A percentile compares a stretch with the other conserved stretches of the same genome.
Conservation (phyloP, 2,888 invertebrate genomes). For the Palloptera scutellata region DNA sequence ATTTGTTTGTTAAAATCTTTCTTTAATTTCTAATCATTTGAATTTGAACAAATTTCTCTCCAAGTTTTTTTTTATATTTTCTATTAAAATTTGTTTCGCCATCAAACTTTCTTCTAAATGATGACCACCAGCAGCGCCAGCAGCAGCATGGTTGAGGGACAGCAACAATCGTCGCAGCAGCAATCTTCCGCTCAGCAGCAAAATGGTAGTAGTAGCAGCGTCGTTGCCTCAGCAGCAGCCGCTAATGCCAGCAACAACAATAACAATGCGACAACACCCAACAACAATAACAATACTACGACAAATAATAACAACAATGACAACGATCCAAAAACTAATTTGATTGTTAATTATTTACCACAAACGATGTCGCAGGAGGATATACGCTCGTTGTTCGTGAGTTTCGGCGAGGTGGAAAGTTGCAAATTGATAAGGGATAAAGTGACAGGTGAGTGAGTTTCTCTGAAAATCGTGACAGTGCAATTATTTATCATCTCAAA, state of each 20-base stretch:
- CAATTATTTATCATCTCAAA: background rate
- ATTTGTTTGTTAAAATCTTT: slow-evolving; percentile 11
- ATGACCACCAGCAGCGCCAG: slow-evolving; percentile 42
- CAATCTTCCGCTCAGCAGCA: slow-evolving; percentile 56
- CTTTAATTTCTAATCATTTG: slow-evolving; percentile 14
- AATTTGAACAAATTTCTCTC: slow-evolving; percentile 23
- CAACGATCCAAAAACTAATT: slow-evolving; percentile 89
- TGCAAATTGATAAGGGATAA: slow-evolving; percentile 98
- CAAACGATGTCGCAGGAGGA: slow-evolving; percentile 95
- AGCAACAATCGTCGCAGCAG: slow-evolving; percentile 73
- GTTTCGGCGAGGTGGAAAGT: slow-evolving; percentile 95
- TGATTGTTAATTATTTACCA: slow-evolving; percentile 95
- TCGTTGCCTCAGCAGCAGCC: slow-evolving; percentile 24
- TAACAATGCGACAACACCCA: slow-evolving; percentile 70
- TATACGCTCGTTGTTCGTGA: slow-evolving; percentile 91
- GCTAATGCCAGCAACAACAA: slow-evolving; percentile 43
- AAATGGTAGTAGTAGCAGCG: slow-evolving; percentile 36
- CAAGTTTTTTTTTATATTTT: slow-evolving; percentile 9
- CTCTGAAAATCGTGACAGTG: too few species aligned
- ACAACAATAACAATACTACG: slow-evolving; percentile 64
- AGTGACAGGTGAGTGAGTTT: slow-evolving; percentile 77
- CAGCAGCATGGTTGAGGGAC: slow-evolving; percentile 70
- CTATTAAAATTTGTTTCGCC: slow-evolving; percentile 21
- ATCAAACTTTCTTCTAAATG: slow-evolving; percentile 40
- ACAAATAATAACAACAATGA: slow-evolving; percentile 53